phyloP scores from a whole-genome alignment of 2,797 vertebrate genomes.

The Antrozous pallidus region DNA sequence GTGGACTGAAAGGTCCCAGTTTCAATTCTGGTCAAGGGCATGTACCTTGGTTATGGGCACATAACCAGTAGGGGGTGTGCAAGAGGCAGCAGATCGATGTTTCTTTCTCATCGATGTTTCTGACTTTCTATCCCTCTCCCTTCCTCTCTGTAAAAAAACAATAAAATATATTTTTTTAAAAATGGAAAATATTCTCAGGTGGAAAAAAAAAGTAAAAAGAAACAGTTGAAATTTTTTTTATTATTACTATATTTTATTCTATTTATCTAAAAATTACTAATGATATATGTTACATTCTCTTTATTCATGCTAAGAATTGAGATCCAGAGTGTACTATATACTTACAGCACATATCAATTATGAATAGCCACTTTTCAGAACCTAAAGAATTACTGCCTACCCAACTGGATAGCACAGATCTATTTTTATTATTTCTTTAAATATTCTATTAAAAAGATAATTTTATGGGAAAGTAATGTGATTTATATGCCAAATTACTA shows the following conservation, averaged over 20 bases:
- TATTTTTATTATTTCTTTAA: slow-evolving; percentile 6
- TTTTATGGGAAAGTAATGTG: not conserved
- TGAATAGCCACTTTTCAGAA: slow-evolving; percentile 3
- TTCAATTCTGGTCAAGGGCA: too few relatives aligned
- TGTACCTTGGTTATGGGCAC: too few relatives aligned
- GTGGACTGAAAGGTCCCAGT: too few relatives aligned
- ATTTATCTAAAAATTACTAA: not conserved
- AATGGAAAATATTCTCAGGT: too few relatives aligned
- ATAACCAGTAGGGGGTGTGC: too few relatives aligned
- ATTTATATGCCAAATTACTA: not conserved
- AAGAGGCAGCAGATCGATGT: too few relatives aligned
- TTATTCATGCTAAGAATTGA: not conserved
- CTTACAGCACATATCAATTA: not conserved
- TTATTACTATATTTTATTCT: not conserved
- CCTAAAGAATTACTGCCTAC: not conserved
- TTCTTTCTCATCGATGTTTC: too few relatives aligned
- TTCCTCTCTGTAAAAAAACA: too few relatives aligned
- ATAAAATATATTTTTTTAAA: too few relatives aligned
- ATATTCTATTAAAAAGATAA: slow-evolving; percentile 8
- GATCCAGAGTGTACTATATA: not conserved
- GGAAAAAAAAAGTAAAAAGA: not conserved
- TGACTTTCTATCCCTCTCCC: too few relatives aligned
- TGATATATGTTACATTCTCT: not conserved
- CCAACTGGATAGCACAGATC: not conserved
- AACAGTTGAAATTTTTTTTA: slow-evolving; percentile 16